phyloP scores from a whole-genome alignment of 1,140 invertebrate species.

The Ips nitidus region DNA sequence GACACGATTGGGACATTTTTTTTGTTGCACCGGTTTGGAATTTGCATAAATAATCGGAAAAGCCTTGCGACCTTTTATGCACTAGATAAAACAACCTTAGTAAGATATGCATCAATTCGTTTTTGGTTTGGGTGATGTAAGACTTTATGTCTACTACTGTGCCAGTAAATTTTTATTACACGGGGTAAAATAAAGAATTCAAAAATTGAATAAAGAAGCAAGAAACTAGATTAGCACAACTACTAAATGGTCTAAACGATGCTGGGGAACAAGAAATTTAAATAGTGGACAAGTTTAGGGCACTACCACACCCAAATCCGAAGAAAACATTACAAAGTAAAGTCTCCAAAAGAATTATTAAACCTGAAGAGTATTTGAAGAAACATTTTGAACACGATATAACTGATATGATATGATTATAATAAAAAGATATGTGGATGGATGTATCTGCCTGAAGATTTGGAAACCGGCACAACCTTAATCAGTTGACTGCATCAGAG shows the following conservation, averaged over 20 bases:
- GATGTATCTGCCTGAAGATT: slow-evolving; percentile 29
- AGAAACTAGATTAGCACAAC: slow-evolving; percentile 32
- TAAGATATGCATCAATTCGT: too few relatives aligned
- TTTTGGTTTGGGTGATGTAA: too few relatives aligned
- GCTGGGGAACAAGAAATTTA: slow-evolving; percentile 34
- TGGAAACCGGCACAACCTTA: not conserved
- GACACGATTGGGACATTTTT: too few relatives aligned
- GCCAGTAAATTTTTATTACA: too few relatives aligned
- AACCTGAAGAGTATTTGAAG: slow-evolving; percentile 32
- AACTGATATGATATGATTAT: too few relatives aligned
- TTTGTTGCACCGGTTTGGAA: too few relatives aligned
- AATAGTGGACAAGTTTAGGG: slow-evolving; percentile 34
- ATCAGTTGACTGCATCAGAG: not conserved
- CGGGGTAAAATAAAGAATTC: too few relatives aligned
- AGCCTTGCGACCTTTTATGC: too few relatives aligned
- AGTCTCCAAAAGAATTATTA: not conserved
- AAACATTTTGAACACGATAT: slow-evolving; percentile 23
- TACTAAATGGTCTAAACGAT: slow-evolving; percentile 40
- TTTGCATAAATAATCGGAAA: too few relatives aligned
- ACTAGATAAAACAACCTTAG: too few relatives aligned
- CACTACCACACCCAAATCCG: not conserved
- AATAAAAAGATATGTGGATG: slow-evolving; percentile 23
- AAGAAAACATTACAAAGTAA: not conserved
- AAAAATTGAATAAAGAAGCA: slow-evolving; percentile 13
- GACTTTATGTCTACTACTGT: too few relatives aligned